These are phyloP conservation scores for Rhombomys opimus DNA, from an alignment of 2,113 vertebrate genomes.

Conservation along the genomic window DNA sequence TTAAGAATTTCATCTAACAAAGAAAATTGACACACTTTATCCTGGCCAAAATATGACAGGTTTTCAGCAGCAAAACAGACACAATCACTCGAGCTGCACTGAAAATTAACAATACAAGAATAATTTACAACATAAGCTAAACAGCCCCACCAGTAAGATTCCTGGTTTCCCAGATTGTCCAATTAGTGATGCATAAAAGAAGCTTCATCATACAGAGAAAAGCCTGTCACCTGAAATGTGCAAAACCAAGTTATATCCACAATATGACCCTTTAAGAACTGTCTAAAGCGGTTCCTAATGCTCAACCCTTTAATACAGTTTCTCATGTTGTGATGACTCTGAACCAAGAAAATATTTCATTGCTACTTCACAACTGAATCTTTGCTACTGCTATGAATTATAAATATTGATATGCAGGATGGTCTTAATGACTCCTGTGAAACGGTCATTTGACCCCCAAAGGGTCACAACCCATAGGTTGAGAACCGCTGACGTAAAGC, in stretches of 20 bases:
- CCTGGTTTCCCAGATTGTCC: not conserved
- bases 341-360: not conserved
- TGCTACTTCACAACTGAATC: not conserved
- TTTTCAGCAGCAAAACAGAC: not conserved
- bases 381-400: not conserved
- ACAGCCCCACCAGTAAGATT: not conserved
- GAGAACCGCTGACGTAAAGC: not conserved
- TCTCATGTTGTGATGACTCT: not conserved
- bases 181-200: not conserved
- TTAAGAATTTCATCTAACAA: not conserved
- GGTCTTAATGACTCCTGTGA: not conserved
- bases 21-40: not conserved
- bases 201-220: not conserved
- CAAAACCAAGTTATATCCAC: not conserved
- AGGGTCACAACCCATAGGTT: not conserved
- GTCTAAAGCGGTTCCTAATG: not conserved
- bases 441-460: not conserved
- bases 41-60: not conserved
- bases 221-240: not conserved
- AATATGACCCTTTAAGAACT: not conserved
- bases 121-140: not conserved
- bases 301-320: not conserved
- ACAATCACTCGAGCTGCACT: not conserved
- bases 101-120: slow-evolving; percentile 1
- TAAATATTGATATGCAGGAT: not conserved